Conservation (phyloP, 2,888 invertebrate species). For the Nymphalis urticae region DNA sequence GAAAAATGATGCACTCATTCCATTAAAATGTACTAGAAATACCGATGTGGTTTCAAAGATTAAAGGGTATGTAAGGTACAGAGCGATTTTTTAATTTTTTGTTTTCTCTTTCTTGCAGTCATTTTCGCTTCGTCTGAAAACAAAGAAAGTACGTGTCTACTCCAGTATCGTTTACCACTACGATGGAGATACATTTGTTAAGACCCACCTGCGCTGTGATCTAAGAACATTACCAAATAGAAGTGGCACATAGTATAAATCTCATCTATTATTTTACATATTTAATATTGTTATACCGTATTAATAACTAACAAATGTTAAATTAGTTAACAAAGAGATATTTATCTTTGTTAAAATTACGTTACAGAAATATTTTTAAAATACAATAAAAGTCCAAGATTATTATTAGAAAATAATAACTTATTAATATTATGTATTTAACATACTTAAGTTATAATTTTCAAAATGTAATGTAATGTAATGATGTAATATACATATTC, state of each 20-base stretch:
- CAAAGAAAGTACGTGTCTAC: constrained; percentile 32
- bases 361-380: too few species aligned
- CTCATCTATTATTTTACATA: too few species aligned
- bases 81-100: constrained; percentile 14
- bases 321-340: too few species aligned
- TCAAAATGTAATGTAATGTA: too few species aligned
- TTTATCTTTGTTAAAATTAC: too few species aligned
- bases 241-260: background rate
- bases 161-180: constrained; percentile 33
- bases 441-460: too few species aligned
- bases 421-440: too few species aligned
- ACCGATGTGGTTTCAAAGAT: constrained; percentile 9
- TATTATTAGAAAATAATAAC: too few species aligned
- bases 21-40: background rate
- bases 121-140: constrained; percentile 24
- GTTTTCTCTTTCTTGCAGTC: constrained; percentile 10
- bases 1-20: background rate
- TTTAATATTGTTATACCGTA: too few species aligned
- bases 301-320: too few species aligned
- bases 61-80: constrained; percentile 1
- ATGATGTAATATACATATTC: too few species aligned
- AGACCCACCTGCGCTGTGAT: constrained; percentile 36
- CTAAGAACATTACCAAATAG: constrained; percentile 1
- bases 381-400: too few species aligned
- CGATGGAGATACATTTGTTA: constrained; percentile 37